These are phyloP conservation scores for Catajapyx aquilonaris DNA, from an alignment of 1,140 invertebrate genomes.

Conservation along the genomic window DNA sequence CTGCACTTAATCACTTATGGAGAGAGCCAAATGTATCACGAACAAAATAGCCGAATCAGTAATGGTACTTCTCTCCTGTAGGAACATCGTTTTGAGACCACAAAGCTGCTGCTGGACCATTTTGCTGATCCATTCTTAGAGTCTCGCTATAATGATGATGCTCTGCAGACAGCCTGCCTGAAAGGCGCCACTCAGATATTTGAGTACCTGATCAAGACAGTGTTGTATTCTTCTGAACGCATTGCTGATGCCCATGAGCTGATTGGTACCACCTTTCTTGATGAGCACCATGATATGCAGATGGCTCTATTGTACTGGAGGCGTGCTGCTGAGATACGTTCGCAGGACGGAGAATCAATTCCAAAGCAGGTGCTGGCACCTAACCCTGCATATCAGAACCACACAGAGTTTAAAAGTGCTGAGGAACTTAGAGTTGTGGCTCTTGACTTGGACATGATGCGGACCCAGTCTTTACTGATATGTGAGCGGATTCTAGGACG, in stretches of 20 bases:
- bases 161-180: slow-evolving; percentile 68
- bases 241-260: slow-evolving; percentile 65
- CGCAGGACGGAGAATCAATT: slow-evolving; percentile 7
- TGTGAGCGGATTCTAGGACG: slow-evolving; percentile 59
- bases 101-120: slow-evolving; percentile 52
- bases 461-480: slow-evolving; percentile 62
- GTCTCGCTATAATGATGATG: slow-evolving; percentile 71
- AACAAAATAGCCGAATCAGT: neutral
- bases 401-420: slow-evolving; percentile 42
- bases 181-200: slow-evolving; percentile 70
- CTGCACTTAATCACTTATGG: neutral
- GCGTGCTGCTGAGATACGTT: slow-evolving; percentile 33
- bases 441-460: slow-evolving; percentile 53
- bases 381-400: slow-evolving; percentile 35
- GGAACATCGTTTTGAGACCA: slow-evolving; percentile 53
- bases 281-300: slow-evolving; percentile 53
- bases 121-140: slow-evolving; percentile 54
- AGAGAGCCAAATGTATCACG: neutral
- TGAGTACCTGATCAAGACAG: slow-evolving; percentile 40
- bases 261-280: slow-evolving; percentile 61
- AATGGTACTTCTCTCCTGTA: slow-evolving; percentile 6
- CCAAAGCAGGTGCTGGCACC: slow-evolving; percentile 23
- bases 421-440: slow-evolving; percentile 47
- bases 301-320: slow-evolving; percentile 30
- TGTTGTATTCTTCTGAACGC: slow-evolving; percentile 37